Evolutionary conservation across 2,888 invertebrate species (phyloP), one percentile per base, ranked within the genome.

Genomic region (Zygogramma bicolorata): DNA sequence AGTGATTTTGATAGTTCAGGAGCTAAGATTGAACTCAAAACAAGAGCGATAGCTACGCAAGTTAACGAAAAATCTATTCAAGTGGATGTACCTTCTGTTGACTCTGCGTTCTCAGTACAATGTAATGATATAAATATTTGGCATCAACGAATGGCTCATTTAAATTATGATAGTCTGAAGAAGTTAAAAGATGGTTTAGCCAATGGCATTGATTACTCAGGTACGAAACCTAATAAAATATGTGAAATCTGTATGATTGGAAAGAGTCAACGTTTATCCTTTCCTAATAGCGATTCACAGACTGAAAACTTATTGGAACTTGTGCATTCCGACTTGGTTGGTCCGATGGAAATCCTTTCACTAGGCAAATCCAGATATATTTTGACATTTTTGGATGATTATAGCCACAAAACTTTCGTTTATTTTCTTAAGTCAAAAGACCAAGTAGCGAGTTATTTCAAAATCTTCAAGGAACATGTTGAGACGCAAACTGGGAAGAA

Each of bases 261-360:
- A 13, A 34, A 34, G 34, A 34, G 34, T 34, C 34, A 7, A 34
- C 70, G 83, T 20, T 75, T 81, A 46, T 81, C 82, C 10, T 84
- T 84, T 65, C 34, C 63, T 15, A 57, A 76, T 65, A 42, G 46
- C 25, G 74, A 73, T 29, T 40, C 53, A 5, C 20, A 68, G 29
- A 60, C 68, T 0, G 40, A 22, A 31, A n/a, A 59, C n/a, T 8
- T 74, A 10, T 29, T 79, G 20, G 76, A 76, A 27, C 40, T 75
- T 0, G 38, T 79, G 7, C 75, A 75, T 63, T 22, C 62, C 27
- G 75, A 77, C 60, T 20, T 68, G 15, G 27, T 20, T 62, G 68
- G 68, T 18, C 68, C 62, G 1, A 49, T 68, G 46, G 49, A 62
- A 18, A 22, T 34, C 1, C 18, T 15, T 7, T 25, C 29, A 20